These are phyloP conservation scores for Pentamera pediparva DNA, from an alignment of 53 echinoderm and acorn worm genomes.

Conservation along the genomic window DNA sequence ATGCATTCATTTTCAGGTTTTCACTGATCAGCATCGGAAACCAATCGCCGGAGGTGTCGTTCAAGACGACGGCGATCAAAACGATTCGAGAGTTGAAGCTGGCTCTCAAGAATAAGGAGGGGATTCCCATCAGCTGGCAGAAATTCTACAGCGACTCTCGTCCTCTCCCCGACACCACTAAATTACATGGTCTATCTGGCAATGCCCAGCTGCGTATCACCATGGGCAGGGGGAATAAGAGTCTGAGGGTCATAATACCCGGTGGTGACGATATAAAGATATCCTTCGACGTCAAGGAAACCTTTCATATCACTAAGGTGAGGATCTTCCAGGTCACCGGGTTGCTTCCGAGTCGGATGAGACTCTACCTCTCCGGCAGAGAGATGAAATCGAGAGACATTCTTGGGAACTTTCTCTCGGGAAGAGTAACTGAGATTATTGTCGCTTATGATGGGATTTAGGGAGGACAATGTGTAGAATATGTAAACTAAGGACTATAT, in stretches of 20 bases:
- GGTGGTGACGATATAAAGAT: not conserved
- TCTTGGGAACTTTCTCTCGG: not conserved
- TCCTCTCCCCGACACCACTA: constrained; percentile 1
- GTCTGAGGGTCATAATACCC: not conserved
- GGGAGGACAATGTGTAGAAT: not conserved
- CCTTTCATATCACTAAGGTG: constrained; percentile 5
- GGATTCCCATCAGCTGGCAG: constrained; percentile 18
- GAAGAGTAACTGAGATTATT: not conserved
- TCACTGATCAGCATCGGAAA: not conserved
- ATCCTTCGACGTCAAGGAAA: constrained; percentile 2
- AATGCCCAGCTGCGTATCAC: not conserved
- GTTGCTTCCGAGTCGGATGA: not conserved
- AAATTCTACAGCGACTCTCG: constrained; percentile 13
- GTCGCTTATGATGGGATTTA: not conserved
- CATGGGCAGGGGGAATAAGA: not conserved
- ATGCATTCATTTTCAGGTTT: not conserved
- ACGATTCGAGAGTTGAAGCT: constrained; percentile 9
- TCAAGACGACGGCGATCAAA: not conserved
- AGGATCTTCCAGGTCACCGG: constrained; percentile 18
- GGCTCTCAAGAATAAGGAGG: constrained; percentile 12
- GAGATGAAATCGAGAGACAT: not conserved
- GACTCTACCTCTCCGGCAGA: not conserved
- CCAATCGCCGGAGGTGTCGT: not conserved
- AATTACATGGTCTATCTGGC: not conserved
- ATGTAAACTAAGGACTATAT: not conserved